phyloP scores from a whole-genome alignment of 2,113 vertebrate species.

The Clarias gariepinus region DNA sequence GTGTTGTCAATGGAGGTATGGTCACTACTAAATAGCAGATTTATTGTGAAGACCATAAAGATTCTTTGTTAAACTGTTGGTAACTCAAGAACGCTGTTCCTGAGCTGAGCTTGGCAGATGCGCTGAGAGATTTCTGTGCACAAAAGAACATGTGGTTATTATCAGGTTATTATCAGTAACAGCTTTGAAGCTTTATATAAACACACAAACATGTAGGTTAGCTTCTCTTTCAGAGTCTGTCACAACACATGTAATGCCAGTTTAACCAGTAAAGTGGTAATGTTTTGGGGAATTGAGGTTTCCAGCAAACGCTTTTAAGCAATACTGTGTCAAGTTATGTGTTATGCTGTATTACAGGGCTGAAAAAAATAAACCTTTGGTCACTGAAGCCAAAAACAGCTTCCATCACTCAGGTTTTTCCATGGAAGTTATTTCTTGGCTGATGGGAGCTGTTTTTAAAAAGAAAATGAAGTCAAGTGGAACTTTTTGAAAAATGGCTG shows the following conservation, averaged over 20 bases:
- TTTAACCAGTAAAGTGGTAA: background rate
- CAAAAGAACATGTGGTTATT: background rate
- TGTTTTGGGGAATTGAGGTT: background rate
- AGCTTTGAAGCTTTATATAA: background rate
- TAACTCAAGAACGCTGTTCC: background rate
- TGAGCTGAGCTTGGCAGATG: background rate
- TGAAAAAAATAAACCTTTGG: too few relatives aligned
- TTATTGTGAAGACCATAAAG: background rate
- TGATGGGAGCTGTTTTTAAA: too few relatives aligned
- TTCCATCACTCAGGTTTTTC: too few relatives aligned
- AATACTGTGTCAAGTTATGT: too few relatives aligned
- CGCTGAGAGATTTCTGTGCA: background rate
- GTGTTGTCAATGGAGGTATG: slow-evolving; percentile 96
- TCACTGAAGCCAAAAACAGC: too few relatives aligned
- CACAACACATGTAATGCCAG: background rate
- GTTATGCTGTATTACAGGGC: too few relatives aligned
- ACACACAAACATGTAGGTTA: background rate
- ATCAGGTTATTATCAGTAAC: background rate
- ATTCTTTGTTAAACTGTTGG: background rate
- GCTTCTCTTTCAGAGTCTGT: background rate
- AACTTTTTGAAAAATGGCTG: too few relatives aligned
- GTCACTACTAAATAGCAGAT: background rate
- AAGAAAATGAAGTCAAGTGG: too few relatives aligned
- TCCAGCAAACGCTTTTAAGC: background rate
- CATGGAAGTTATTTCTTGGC: too few relatives aligned